phyloP scores from a whole-genome alignment of 1,140 invertebrate species.

The Ephestia elutella region DNA sequence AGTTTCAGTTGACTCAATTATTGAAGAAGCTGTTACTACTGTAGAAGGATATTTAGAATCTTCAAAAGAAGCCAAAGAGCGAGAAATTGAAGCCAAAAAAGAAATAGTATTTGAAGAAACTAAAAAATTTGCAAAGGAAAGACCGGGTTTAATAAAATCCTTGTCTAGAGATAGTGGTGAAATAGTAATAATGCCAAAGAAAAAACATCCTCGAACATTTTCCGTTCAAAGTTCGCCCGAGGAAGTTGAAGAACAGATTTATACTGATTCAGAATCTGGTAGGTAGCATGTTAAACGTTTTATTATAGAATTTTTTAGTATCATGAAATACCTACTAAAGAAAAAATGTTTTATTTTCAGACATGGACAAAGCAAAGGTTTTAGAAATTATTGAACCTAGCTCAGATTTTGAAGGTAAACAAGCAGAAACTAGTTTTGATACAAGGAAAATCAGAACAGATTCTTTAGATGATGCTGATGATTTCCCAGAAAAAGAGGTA shows the following conservation, averaged over 20 bases:
- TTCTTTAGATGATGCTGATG: conserved; percentile 71
- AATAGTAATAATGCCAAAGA: conserved; percentile 63
- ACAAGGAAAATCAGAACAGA: conserved; percentile 67
- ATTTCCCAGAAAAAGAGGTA: conserved; percentile 73
- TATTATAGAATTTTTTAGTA: not conserved
- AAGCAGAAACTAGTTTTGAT: conserved; percentile 62
- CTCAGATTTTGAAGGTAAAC: conserved; percentile 63
- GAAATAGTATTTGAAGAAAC: conserved; percentile 41
- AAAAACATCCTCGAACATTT: conserved; percentile 65
- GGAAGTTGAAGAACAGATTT: conserved; percentile 73
- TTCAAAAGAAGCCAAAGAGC: conserved; percentile 32
- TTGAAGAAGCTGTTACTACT: conserved; percentile 62
- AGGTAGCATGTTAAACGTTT: conserved; percentile 11
- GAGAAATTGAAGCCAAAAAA: conserved; percentile 33
- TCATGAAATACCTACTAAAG: not conserved
- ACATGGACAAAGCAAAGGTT: conserved; percentile 73
- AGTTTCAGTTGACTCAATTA: conserved; percentile 64
- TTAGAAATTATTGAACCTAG: conserved; percentile 71
- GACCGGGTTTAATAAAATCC: conserved; percentile 58
- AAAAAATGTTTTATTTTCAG: conserved; percentile 33
- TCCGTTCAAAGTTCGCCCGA: conserved; percentile 73
- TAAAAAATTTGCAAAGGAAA: conserved; percentile 45
- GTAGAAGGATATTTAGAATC: conserved; percentile 57
- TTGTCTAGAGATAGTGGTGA: conserved; percentile 65
- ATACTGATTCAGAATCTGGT: conserved; percentile 74